These are phyloP conservation scores for Oreocharis arfaki DNA, from an alignment of 2,113 vertebrate genomes.

Conservation along the genomic window DNA sequence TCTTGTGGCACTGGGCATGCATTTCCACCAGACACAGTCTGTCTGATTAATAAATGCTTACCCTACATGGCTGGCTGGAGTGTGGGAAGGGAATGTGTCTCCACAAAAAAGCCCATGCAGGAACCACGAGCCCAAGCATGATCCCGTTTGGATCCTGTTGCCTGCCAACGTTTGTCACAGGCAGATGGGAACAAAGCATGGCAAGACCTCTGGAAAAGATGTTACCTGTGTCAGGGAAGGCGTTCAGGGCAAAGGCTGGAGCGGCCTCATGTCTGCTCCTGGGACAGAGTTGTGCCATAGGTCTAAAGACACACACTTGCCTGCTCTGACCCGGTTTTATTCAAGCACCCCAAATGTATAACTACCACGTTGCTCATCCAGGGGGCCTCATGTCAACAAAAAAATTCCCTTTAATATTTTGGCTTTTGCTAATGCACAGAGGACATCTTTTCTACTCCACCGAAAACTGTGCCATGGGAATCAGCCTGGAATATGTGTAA, in stretches of 20 bases:
- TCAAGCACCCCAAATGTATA: not conserved
- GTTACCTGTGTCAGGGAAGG: not conserved
- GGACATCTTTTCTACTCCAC: not conserved
- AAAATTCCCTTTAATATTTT: not conserved
- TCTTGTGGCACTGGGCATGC: not conserved
- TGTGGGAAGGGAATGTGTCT: not conserved
- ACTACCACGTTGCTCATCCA: not conserved
- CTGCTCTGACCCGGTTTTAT: not conserved
- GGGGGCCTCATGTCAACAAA: not conserved
- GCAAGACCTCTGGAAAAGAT: not conserved
- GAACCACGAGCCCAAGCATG: not conserved
- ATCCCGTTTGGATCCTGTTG: fast-evolving
- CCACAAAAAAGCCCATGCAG: not conserved
- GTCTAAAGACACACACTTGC: not conserved
- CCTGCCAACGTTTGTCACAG: not conserved
- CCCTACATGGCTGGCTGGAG: not conserved
- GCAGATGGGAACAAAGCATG: not conserved
- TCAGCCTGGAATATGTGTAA: not conserved
- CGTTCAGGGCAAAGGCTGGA: not conserved
- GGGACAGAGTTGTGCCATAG: not conserved
- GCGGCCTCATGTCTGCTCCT: not conserved
- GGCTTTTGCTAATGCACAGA: not conserved
- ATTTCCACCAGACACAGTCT: not conserved
- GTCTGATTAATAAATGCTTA: not conserved
- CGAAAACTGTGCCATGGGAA: not conserved